Conservation (phyloP, 2,888 invertebrate species). For the Aphelenchoides bicaudatus region DNA sequence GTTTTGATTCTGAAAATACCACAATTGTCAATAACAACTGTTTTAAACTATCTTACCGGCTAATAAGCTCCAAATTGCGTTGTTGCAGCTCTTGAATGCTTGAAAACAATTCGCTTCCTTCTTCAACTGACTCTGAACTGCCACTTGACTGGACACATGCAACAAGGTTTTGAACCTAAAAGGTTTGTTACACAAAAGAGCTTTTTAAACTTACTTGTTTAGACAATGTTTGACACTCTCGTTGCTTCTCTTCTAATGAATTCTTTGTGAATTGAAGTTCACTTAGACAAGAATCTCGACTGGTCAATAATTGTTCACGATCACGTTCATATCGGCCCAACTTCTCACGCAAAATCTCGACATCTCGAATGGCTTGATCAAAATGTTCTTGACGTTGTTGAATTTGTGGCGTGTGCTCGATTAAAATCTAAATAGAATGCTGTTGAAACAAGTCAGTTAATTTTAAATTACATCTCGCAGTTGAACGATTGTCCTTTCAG, state of each 20-base stretch:
- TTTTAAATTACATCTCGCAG: neutral
- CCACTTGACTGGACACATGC: too few species aligned
- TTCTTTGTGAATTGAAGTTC: conserved; percentile 18
- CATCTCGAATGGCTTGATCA: neutral
- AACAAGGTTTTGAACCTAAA: neutral
- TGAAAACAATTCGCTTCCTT: neutral
- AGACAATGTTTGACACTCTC: conserved; percentile 1
- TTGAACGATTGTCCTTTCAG: conserved; percentile 1
- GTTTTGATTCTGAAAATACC: conserved; percentile 8
- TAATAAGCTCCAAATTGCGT: conserved; percentile 9
- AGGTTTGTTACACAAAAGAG: neutral
- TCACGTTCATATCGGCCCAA: conserved; percentile 1
- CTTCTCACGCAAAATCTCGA: neutral
- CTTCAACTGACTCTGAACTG: neutral
- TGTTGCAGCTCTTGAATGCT: conserved; percentile 14
- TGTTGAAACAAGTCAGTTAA: neutral
- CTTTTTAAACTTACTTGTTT: neutral
- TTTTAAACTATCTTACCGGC: neutral
- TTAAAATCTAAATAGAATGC: conserved; percentile 3
- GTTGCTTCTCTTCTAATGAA: conserved; percentile 5
- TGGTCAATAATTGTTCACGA: conserved; percentile 3
- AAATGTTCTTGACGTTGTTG: neutral
- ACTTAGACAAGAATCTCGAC: neutral
- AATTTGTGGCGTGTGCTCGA: neutral
- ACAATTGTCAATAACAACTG: neutral